Percentiles rank a stretch among this genome's conserved stretches.
These are phyloP conservation scores for Ischnura elegans DNA, from an alignment of 2,888 invertebrate species.

Conservation along the genomic window DNA sequence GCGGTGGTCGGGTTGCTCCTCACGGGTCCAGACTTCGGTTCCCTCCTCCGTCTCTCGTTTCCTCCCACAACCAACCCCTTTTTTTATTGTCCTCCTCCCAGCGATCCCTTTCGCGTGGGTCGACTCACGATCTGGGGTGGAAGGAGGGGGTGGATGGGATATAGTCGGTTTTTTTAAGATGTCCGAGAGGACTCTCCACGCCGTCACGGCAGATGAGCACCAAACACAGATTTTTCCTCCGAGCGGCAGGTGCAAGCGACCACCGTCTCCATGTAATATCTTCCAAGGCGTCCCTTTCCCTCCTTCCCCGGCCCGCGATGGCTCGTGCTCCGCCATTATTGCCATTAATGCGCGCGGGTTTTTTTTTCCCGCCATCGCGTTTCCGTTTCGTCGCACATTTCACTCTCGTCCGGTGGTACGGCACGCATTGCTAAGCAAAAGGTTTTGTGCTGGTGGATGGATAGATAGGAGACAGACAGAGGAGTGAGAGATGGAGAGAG, in stretches of 20 bases:
- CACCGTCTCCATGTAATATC: too few relatives aligned
- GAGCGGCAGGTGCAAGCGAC: not conserved
- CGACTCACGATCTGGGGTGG: not conserved
- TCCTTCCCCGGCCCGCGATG: not conserved
- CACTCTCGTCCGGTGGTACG: not conserved
- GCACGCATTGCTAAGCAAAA: not conserved
- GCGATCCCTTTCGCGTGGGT: not conserved
- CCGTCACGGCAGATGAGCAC: slow-evolving; percentile 10
- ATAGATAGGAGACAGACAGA: too few relatives aligned
- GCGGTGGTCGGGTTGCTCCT: not conserved
- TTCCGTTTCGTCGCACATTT: not conserved
- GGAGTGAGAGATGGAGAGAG: not conserved
- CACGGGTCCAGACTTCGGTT: not conserved
- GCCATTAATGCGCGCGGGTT: slow-evolving; percentile 14
- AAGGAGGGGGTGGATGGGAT: too few relatives aligned
- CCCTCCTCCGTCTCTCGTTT: not conserved
- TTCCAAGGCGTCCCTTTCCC: too few relatives aligned
- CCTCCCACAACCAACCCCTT: not conserved
- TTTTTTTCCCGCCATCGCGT: not conserved
- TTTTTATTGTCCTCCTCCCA: not conserved
- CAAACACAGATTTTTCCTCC: not conserved
- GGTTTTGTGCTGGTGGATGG: not conserved
- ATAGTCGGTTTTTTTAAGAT: not conserved
- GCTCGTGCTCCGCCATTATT: not conserved
- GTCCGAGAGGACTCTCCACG: not conserved